Conservation (phyloP, 2,113 vertebrate genomes). For the Phainopepla nitens region DNA sequence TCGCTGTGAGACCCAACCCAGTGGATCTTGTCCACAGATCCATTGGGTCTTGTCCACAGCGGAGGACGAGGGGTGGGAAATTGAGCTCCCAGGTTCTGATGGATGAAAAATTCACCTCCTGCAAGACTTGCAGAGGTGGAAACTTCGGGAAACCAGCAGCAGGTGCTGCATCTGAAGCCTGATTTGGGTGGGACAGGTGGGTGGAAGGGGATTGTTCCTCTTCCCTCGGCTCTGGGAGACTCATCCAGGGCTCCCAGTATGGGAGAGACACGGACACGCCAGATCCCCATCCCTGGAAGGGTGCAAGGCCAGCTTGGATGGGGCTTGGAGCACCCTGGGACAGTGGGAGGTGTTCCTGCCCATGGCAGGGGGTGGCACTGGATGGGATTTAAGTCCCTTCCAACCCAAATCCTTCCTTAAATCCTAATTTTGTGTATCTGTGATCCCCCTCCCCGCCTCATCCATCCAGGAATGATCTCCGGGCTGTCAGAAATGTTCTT, state of each 20-base stretch:
- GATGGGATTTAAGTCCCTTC: neutral
- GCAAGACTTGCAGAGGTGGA: neutral
- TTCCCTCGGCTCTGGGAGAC: neutral
- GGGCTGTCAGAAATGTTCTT: neutral
- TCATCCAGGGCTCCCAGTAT: neutral
- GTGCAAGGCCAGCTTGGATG: fast-evolving
- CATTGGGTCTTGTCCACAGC: too few relatives aligned
- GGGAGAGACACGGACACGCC: fast-evolving
- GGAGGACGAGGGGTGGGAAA: neutral
- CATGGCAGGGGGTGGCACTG: neutral
- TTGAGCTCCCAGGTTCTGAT: neutral
- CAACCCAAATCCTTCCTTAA: neutral
- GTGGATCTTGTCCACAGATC: neutral
- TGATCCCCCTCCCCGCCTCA: neutral
- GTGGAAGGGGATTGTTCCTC: neutral
- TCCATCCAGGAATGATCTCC: neutral
- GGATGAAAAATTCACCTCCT: neutral
- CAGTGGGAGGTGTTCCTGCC: neutral
- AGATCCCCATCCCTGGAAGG: neutral
- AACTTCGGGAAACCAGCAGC: neutral
- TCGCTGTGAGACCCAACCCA: neutral
- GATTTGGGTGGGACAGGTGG: neutral
- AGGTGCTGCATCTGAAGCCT: neutral
- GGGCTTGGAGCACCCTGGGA: neutral
- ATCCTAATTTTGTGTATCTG: fast-evolving